A percentile compares a stretch with the other conserved stretches of the same genome.
Evolutionary conservation across 2,113 vertebrate species (phyloP).

Genomic region (Cynoglossus semilaevis): DNA sequence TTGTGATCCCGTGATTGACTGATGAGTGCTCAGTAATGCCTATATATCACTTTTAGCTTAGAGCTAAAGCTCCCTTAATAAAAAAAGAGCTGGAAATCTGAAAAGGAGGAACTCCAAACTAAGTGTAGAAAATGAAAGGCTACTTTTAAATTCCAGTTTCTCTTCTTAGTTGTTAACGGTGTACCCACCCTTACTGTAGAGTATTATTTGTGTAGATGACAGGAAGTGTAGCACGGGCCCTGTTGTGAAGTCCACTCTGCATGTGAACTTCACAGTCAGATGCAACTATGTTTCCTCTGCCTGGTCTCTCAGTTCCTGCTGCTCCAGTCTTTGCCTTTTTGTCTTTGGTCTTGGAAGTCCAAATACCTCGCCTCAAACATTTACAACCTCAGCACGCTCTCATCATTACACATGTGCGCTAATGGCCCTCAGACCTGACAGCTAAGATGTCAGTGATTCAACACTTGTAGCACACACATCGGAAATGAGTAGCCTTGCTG

Average conservation of each 20-base stretch:
- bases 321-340: slow-evolving; percentile 19
- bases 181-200: not conserved
- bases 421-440: slow-evolving; percentile 11
- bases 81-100: too few species aligned
- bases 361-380: slow-evolving; percentile 35
- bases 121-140: too few species aligned
- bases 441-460: not conserved
- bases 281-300: slow-evolving; percentile 17
- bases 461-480: slow-evolving; percentile 2
- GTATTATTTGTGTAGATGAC: not conserved
- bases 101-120: too few species aligned
- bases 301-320: slow-evolving; percentile 1
- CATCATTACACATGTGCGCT: slow-evolving; percentile 29
- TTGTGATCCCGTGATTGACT: too few species aligned
- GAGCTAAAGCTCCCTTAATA: too few species aligned
- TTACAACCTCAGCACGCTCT: slow-evolving; percentile 9
- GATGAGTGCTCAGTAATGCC: too few species aligned
- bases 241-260: slow-evolving; percentile 4
- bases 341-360: slow-evolving; percentile 13
- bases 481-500: not conserved
- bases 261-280: slow-evolving; percentile 22
- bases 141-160: not conserved
- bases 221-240: not conserved
- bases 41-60: too few species aligned
- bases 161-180: not conserved